A percentile compares a stretch with the other conserved stretches of the same genome.
These are phyloP conservation scores for Shinisaurus crocodilurus DNA, from an alignment of 2,113 vertebrate genomes.

Conservation along the genomic window DNA sequence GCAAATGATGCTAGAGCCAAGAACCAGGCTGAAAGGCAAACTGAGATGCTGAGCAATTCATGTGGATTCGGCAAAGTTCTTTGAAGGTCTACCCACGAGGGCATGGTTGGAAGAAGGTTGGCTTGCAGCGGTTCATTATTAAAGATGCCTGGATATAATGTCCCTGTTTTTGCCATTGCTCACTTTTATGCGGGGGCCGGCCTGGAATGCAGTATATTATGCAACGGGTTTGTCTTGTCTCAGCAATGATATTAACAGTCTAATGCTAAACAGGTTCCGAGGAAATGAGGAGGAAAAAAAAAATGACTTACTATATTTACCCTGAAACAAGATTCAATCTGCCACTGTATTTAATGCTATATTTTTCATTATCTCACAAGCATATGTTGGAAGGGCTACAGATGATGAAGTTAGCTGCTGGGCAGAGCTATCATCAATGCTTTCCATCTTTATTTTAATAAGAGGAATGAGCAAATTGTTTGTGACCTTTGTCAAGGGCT, in stretches of 20 bases:
- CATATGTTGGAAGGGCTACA: slow-evolving; percentile 93
- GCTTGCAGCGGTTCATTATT: slow-evolving; percentile 81
- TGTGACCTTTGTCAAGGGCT: slow-evolving; percentile 98
- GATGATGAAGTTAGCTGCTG: slow-evolving; percentile 94
- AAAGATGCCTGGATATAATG: slow-evolving; percentile 85
- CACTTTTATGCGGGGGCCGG: slow-evolving; percentile 82
- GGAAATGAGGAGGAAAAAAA: slow-evolving; percentile 83
- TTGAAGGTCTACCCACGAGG: slow-evolving; percentile 38
- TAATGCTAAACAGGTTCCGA: slow-evolving; percentile 91
- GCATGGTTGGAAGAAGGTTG: slow-evolving; percentile 51
- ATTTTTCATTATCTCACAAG: slow-evolving; percentile 94
- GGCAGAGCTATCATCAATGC: slow-evolving; percentile 87
- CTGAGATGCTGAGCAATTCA: accelerated
- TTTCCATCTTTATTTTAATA: slow-evolving; percentile 89
- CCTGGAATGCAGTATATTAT: slow-evolving; percentile 86
- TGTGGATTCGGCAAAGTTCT: accelerated
- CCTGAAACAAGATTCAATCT: slow-evolving; percentile 94
- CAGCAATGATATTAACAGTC: slow-evolving; percentile 86
- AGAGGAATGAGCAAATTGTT: slow-evolving; percentile 86
- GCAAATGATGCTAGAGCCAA: accelerated
- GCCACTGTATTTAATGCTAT: slow-evolving; percentile 91
- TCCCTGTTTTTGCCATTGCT: slow-evolving; percentile 84
- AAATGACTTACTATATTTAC: slow-evolving; percentile 88
- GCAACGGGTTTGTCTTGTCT: slow-evolving; percentile 88
- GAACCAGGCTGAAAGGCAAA: not conserved